A percentile compares a stretch with the other conserved stretches of the same genome.
These are phyloP conservation scores for Toxonevra muliebris DNA, from an alignment of 2,888 invertebrate genomes.

Conservation along the genomic window DNA sequence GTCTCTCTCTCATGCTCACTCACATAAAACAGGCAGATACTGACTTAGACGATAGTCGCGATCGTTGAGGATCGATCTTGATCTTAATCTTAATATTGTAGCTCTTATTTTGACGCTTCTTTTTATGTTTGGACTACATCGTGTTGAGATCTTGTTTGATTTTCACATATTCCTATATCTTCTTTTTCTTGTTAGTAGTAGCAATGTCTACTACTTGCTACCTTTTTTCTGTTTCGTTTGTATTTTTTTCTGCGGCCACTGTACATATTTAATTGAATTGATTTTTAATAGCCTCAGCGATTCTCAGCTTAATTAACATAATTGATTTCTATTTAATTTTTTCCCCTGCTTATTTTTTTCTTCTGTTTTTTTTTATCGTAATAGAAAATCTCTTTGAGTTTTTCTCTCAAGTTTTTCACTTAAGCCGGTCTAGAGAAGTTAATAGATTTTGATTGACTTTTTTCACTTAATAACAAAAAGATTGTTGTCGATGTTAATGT, in stretches of 20 bases:
- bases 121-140: conserved; percentile 23
- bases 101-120: conserved; percentile 48
- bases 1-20: too few relatives aligned
- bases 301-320: conserved; percentile 51
- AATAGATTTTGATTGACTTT: conserved; percentile 43
- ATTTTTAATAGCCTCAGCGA: conserved; percentile 40
- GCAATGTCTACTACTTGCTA: neutral
- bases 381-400: conserved; percentile 14
- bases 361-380: conserved; percentile 5
- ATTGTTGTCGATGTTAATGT: too few relatives aligned
- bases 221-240: conserved; percentile 26
- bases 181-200: neutral
- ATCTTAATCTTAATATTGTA: conserved; percentile 34
- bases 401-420: conserved; percentile 35
- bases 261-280: conserved; percentile 55
- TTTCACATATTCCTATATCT: too few relatives aligned
- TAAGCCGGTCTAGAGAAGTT: conserved; percentile 26
- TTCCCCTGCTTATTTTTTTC: conserved; percentile 15
- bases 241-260: neutral
- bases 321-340: conserved; percentile 46
- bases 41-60: conserved; percentile 15
- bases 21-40: too few relatives aligned
- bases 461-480: conserved; percentile 5
- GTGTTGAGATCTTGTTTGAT: too few relatives aligned
- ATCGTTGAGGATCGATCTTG: neutral